Evolutionary conservation across 2,113 vertebrate genomes (phyloP), one percentile per base, ranked within the genome.

Genomic region (Pangasianodon gigas): DNA sequence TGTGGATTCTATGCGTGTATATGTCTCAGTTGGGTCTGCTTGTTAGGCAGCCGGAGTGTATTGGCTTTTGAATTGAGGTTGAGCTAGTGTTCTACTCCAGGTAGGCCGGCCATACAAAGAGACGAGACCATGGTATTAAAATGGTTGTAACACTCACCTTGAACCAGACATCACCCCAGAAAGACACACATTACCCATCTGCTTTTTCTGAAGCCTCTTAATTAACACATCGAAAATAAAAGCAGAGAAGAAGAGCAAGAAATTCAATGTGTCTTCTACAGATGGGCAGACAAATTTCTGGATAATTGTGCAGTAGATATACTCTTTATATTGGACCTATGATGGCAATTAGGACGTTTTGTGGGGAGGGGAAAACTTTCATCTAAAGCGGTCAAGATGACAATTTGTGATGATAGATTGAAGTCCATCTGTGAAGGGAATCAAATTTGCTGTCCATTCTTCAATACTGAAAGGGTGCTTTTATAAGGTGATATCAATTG

Each of bases 121-220:
- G 88, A 93, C 85, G 89, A 92, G 93, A 94, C 92, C 95, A 93
- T 93, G 93, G 94, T 94, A 94, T 94, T 93, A 90, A 92, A 92
- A 94, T 92, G 93, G 92, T 95, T 95, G 94, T 93, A 95, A 95
- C 94, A 93, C 92, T 96, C 94, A 96, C 96, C 96, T 96, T 96
- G 96, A 96, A 96, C 96, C 93, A 93, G 93, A 92, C 94, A 92
- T 94, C 94, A 95, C 94, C 94, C 94, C 94, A 92, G 92, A 94
- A 93, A 96, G 95, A 95, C 92, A 94, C 94, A 93, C 93, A 95
- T 95, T 96, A 94, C 95, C 96, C 96, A 96, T 96, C 96, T 96
- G 96, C 95, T 96, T 96, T 95, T 96, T 96, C 95, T 96, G 95
- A 95, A 95, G 96, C 95, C 95, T 96, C 95, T 96, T 96, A 95